A percentile compares a stretch with the other conserved stretches of the same genome.
phyloP scores from a whole-genome alignment of 1,140 invertebrate species.

The Mizuhopecten yessoensis region DNA sequence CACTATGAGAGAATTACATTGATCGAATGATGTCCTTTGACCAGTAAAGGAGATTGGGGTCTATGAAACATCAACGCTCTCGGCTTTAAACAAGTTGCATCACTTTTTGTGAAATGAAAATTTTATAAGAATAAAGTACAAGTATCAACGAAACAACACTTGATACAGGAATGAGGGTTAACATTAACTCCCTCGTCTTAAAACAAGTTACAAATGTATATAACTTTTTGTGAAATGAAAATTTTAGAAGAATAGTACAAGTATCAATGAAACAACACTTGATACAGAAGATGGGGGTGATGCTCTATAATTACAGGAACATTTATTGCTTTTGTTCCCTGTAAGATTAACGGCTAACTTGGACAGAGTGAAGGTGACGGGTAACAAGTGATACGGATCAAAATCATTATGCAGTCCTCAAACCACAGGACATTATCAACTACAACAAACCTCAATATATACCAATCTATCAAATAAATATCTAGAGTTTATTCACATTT shows the following conservation, averaged over 20 bases:
- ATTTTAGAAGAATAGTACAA: not conserved
- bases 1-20: not conserved
- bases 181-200: not conserved
- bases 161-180: not conserved
- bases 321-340: not conserved
- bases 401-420: not conserved
- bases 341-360: not conserved
- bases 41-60: not conserved
- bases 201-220: not conserved
- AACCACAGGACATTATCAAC: not conserved
- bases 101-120: no score
- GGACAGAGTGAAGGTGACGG: not conserved
- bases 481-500: not conserved
- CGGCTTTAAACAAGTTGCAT: not conserved
- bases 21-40: not conserved
- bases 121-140: not conserved
- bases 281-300: not conserved
- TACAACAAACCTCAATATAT: slow-evolving; percentile 26
- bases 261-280: not conserved
- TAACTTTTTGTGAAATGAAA: not conserved
- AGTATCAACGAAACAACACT: not conserved
- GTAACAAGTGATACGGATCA: not conserved
- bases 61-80: not conserved
- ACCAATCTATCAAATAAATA: not conserved
- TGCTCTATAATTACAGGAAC: not conserved